Evolutionary conservation across 2,113 vertebrate genomes (phyloP), one percentile per base, ranked within the genome.

Genomic region (Oryzias curvinotus): DNA sequence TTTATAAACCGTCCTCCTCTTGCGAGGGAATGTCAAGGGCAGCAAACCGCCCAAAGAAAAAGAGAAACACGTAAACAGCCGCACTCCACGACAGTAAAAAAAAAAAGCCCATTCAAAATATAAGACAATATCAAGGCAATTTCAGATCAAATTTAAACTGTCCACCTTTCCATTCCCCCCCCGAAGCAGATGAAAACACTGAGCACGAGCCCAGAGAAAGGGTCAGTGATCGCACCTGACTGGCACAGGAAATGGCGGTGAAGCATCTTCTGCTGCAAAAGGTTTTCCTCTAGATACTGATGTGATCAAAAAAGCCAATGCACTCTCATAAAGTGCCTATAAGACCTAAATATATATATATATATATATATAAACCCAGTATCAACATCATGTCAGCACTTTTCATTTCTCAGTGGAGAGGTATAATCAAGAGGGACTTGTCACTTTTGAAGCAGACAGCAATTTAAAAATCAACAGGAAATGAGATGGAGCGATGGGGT

Each of bases 71-170:
- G 52, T 67, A 15, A 85, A 83, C 73, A 82, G 68, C 68, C 73
- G 51, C 46, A 52, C 59, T 81, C 70, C 36, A 71, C 53, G 71
- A 80, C 46, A 65, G 73, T 60, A 77, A 73, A 12, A 12, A 10
- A 36, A 36, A 36, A 36, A 36, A 36, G 70, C 62, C 75, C 69
- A 71, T 84, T 69, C 77, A 80, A 52, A 65, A 73, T 67, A 72
- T 78, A 62, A 88, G 84, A 85, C 85, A 90, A 90, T 90, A 85
- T 89, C 81, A 81, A 86, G 81, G 79, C 86, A 87, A 90, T 90
- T 89, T 85, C 82, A 84, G 75, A 68, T 84, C 73, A 82, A 85
- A 89, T 87, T 85, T 85, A 86, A 87, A 84, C 89, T 82, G 82
- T 77, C 81, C 75, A 78, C 71, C 82, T 84, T 75, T 83, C 65